Percentiles rank a stretch among this genome's conserved stretches.
Conservation (phyloP, 2,888 invertebrate species). For the Oscheius onirici region DNA sequence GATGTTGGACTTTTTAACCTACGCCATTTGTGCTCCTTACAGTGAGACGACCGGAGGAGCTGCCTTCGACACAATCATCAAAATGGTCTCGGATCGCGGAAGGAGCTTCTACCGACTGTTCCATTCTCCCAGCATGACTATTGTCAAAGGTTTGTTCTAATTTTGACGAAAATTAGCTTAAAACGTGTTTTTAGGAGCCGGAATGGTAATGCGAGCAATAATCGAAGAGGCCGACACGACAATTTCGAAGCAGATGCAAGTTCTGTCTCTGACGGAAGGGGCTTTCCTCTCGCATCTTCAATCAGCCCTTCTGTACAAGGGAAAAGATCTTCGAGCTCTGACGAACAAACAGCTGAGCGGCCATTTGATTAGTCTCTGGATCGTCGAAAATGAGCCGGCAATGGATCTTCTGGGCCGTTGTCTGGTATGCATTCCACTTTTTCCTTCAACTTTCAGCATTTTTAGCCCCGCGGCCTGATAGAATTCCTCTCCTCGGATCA, state of each 20-base stretch:
- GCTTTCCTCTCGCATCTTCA: conserved; percentile 91
- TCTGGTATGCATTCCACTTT: conserved; percentile 55
- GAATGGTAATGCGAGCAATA: conserved; percentile 93
- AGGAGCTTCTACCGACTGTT: conserved; percentile 90
- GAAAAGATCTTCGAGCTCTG: conserved; percentile 79
- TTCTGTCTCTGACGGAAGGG: conserved; percentile 90
- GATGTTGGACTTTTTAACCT: conserved; percentile 97
- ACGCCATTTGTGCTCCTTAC: conserved; percentile 96
- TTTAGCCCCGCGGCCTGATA: conserved; percentile 89
- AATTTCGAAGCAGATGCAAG: conserved; percentile 88
- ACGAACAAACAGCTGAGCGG: conserved; percentile 84
- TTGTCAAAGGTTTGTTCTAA: conserved; percentile 83
- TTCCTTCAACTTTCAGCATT: too few relatives aligned
- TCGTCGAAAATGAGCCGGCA: conserved; percentile 81
- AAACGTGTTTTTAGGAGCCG: conserved; percentile 77
- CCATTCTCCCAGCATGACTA: conserved; percentile 92
- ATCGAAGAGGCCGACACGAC: conserved; percentile 96
- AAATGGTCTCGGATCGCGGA: conserved; percentile 91
- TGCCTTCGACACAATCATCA: conserved; percentile 87
- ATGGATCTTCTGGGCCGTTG: conserved; percentile 64
- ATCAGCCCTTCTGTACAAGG: conserved; percentile 86
- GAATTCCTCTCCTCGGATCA: conserved; percentile 88
- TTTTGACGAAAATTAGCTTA: not conserved
- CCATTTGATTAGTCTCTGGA: conserved; percentile 94
- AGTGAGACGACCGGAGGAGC: conserved; percentile 88